These are phyloP conservation scores for Plagodis pulveraria DNA, from an alignment of 2,888 invertebrate genomes.

Conservation along the genomic window DNA sequence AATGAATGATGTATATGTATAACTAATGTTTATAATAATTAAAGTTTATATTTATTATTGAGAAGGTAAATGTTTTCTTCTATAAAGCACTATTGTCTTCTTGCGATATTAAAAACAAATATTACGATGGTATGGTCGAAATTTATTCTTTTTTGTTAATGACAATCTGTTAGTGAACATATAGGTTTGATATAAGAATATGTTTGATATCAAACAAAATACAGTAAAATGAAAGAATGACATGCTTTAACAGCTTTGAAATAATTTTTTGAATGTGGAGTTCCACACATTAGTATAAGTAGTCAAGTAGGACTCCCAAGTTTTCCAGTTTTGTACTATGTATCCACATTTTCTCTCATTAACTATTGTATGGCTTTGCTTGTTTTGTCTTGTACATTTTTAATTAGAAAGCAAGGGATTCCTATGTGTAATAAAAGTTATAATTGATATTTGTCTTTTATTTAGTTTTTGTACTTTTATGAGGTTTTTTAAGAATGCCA, in stretches of 20 bases:
- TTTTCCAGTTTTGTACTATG: slow-evolving; percentile 24
- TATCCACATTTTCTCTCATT: slow-evolving; percentile 13
- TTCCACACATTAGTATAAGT: slow-evolving; percentile 6
- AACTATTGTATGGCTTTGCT: slow-evolving; percentile 34
- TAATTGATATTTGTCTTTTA: slow-evolving; percentile 36
- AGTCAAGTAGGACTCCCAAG: slow-evolving; percentile 11
- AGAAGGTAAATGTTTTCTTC: too few relatives aligned
- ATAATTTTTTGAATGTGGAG: neutral
- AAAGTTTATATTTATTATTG: too few relatives aligned
- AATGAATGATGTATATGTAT: neutral
- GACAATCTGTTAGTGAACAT: too few relatives aligned
- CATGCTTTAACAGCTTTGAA: slow-evolving; percentile 3
- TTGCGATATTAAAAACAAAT: too few relatives aligned
- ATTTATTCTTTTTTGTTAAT: too few relatives aligned
- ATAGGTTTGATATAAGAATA: too few relatives aligned
- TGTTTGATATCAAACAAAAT: too few relatives aligned
- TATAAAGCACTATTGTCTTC: too few relatives aligned
- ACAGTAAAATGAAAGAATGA: neutral
- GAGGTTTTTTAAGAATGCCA: too few relatives aligned
- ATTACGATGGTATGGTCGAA: too few relatives aligned
- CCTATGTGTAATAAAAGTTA: slow-evolving; percentile 54
- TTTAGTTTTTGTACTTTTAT: neutral
- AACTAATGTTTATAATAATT: neutral
- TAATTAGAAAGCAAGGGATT: slow-evolving; percentile 40
- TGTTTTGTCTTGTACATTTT: slow-evolving; percentile 36